Evolutionary conservation across 1,140 invertebrate genomes (phyloP).

Genomic region (Drosophila nannoptera): DNA sequence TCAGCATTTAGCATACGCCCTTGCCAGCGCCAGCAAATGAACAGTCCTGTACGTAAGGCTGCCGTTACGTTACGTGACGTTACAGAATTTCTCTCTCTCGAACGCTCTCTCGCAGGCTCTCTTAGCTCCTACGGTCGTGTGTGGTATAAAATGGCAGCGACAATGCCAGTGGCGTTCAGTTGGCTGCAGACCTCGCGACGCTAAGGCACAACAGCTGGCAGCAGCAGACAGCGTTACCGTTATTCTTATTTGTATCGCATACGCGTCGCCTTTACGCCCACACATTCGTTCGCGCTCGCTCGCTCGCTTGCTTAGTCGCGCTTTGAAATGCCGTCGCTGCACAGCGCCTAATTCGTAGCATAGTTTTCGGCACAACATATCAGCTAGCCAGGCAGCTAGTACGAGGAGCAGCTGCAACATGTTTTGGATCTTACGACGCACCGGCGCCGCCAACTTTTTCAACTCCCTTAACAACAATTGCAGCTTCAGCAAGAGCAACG

Average conservation of each 20-base stretch:
- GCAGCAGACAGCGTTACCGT: slow-evolving; percentile 10
- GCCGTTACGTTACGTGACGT: slow-evolving; percentile 42
- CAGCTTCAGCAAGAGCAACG: slow-evolving; percentile 67
- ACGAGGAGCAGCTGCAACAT: slow-evolving; percentile 40
- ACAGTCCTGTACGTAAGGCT: slow-evolving; percentile 7
- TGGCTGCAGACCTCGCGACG: slow-evolving; percentile 55
- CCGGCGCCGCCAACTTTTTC: slow-evolving; percentile 77
- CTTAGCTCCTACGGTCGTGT: slow-evolving; percentile 1
- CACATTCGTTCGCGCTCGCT: neutral
- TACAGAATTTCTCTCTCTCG: neutral
- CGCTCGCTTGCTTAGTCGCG: neutral
- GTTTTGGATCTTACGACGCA: slow-evolving; percentile 79
- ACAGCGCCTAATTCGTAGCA: slow-evolving; percentile 40
- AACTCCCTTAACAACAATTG: slow-evolving; percentile 79
- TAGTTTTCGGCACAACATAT: slow-evolving; percentile 56
- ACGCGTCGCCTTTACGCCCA: neutral
- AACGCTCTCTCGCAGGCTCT: neutral
- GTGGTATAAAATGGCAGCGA: slow-evolving; percentile 48
- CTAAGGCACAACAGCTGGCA: slow-evolving; percentile 45
- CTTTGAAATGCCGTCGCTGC: slow-evolving; percentile 58
- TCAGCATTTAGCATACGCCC: slow-evolving; percentile 43
- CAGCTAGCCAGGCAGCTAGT: slow-evolving; percentile 17
- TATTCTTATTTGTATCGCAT: slow-evolving; percentile 14
- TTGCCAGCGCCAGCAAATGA: slow-evolving; percentile 29
- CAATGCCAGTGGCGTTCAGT: slow-evolving; percentile 44